Base-by-base conservation (phyloP, 2,797 vertebrate genomes). In the Acrocephalus scirpaceus region DNA sequence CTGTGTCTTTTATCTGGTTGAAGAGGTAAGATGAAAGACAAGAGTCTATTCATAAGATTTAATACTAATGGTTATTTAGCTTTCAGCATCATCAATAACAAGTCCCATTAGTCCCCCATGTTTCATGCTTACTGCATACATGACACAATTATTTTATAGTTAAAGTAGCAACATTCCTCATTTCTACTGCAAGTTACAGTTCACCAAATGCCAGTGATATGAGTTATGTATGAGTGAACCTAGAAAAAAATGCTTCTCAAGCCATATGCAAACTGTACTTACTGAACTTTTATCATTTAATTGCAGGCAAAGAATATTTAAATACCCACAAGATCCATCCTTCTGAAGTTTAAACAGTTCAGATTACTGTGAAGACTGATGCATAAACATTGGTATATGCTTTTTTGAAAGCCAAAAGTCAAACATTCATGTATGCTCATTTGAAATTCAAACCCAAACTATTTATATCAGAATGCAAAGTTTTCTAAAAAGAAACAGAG, bases 1-100 rank as follows among this genome's bases (percentile, higher is more conserved):
- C 96, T 95, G 69, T 95, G 94, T 97, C 97, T 97, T 96, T 97
- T 97, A 97, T 98, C 94, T 95, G 87, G 76, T 93, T 97, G 91
- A 97, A 97, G 95, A 97, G 84, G 78, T 85, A 96, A 96, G 97
- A 97, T 97, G 97, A 98, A 97, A 98, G 97, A 98, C 93, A 96
- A 95, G 95, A 90, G 87, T 94, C 96, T 97, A 97, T 97, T 97
- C 96, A 97, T 96, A 96, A 96, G 97, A 95, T 95, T 97, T 97
- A 97, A 97, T 96, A 97, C 96, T 97, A 96, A 96, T 96, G 97
- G 97, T 97, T 97, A 98, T 97, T 97, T 97, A 97, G 96, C 96
- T 97, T 97, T 98, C 97, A 97, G 96, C 94, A 97, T 98, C 95
- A 96, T 94, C 96, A 95, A 47, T 97, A 97, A 96, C 86, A 96